A percentile compares a stretch with the other conserved stretches of the same genome.
These are phyloP conservation scores for Genyomyrus donnyi DNA, from an alignment of 2,113 vertebrate species.

Conservation along the genomic window DNA sequence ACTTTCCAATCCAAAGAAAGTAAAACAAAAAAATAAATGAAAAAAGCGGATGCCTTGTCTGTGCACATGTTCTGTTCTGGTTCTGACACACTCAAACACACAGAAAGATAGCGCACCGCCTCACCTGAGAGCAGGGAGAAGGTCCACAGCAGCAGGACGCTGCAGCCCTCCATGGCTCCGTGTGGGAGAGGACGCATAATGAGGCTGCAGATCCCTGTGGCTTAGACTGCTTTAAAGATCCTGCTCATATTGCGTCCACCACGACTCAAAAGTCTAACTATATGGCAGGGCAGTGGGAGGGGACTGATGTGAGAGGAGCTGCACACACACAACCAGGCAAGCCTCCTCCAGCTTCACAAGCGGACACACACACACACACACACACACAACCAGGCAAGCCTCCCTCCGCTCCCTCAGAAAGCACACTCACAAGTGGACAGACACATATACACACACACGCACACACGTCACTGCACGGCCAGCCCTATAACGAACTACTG, in stretches of 20 bases:
- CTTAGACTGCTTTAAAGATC: conserved; percentile 45
- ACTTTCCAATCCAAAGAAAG: background rate
- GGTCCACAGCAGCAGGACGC: conserved; percentile 74
- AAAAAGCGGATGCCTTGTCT: background rate
- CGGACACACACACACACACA: conserved; percentile 9
- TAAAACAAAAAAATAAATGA: background rate
- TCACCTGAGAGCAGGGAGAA: conserved; percentile 79
- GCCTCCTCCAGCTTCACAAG: conserved; percentile 12
- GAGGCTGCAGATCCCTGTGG: conserved; percentile 58
- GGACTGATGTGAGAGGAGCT: conserved; percentile 70
- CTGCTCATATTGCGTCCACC: conserved; percentile 58
- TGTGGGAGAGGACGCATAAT: conserved; percentile 30
- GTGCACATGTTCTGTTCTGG: background rate
- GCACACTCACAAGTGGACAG: background rate
- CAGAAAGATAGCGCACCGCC: conserved; percentile 32
- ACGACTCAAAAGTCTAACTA: conserved; percentile 62
- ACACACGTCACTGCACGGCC: background rate
- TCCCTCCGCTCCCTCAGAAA: no score
- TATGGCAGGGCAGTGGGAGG: conserved; percentile 79
- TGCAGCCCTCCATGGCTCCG: conserved; percentile 74
- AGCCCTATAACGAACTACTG: background rate
- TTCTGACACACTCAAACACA: conserved; percentile 19
- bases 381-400: no score
- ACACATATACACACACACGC: background rate
- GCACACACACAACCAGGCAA: conserved; percentile 37